Percentiles rank a stretch among this genome's conserved stretches.
phyloP scores from a whole-genome alignment of 2,797 vertebrate genomes.

The Esox lucius region DNA sequence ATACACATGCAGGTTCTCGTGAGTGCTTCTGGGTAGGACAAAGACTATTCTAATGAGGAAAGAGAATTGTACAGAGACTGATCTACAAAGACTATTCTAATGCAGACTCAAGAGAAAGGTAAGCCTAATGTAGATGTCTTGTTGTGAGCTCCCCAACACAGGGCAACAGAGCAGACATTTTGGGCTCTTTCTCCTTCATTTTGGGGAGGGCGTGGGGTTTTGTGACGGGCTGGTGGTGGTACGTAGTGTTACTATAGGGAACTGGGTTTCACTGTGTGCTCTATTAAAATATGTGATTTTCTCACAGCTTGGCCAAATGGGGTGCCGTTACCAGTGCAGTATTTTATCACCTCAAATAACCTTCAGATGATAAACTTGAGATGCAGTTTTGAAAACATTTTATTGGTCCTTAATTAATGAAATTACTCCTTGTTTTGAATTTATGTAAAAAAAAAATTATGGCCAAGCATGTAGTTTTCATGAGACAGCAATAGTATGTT shows the following conservation, averaged over 20 bases:
- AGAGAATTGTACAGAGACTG: background rate
- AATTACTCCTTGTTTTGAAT: no score
- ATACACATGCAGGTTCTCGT: background rate
- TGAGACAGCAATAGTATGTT: no score
- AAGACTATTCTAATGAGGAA: background rate
- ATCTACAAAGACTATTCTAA: background rate
- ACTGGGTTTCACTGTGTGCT: background rate
- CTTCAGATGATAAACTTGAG: no score
- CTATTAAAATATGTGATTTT: background rate
- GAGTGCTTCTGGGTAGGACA: background rate
- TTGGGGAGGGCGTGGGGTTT: conserved; percentile 27
- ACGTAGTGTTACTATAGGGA: conserved; percentile 10
- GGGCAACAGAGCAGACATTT: conserved; percentile 14
- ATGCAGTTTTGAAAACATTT: no score
- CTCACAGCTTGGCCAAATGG: background rate
- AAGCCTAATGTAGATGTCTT: background rate
- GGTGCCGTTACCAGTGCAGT: no score
- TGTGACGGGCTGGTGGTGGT: conserved; percentile 11
- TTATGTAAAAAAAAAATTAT: no score
- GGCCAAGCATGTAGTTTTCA: no score
- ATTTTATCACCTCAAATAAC: no score
- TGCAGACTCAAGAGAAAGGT: background rate
- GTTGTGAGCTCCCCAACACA: background rate
- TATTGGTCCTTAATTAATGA: no score
- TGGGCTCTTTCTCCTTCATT: background rate